Percentiles rank a stretch among this genome's conserved stretches.
Evolutionary conservation across 2,888 invertebrate species (phyloP).

Genomic region (Ophonus ardosiacus): DNA sequence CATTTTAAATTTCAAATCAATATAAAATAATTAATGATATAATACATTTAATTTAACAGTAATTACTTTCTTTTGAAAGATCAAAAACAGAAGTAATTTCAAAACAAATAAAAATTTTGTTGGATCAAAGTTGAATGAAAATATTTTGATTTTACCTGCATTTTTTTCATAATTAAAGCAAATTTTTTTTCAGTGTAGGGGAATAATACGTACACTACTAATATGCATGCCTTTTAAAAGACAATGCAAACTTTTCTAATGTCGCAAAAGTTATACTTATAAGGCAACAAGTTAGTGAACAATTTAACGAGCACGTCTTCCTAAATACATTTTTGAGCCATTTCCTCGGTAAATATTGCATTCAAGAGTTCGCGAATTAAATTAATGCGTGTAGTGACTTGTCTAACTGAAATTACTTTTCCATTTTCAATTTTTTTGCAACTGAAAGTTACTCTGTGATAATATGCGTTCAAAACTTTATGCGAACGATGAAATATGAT

Average conservation of each 20-base stretch:
- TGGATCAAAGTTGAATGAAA: too few species aligned
- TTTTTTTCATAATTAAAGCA: too few species aligned
- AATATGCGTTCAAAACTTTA: slow-evolving; percentile 53
- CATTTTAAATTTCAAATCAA: too few species aligned
- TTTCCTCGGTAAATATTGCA: slow-evolving; percentile 52
- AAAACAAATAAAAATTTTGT: too few species aligned
- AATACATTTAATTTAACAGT: too few species aligned
- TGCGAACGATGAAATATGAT: slow-evolving; percentile 47
- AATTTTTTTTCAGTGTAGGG: too few species aligned
- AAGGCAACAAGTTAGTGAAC: slow-evolving; percentile 3
- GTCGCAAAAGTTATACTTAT: neutral
- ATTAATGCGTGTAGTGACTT: slow-evolving; percentile 58
- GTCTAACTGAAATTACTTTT: slow-evolving; percentile 62
- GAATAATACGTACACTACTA: too few species aligned
- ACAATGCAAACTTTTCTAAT: neutral
- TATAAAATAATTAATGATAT: too few species aligned
- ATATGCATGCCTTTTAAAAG: neutral
- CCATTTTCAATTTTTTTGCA: slow-evolving; percentile 54
- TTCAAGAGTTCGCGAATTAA: slow-evolving; percentile 51
- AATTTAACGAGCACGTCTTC: neutral
- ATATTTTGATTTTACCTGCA: too few species aligned
- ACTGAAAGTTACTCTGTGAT: slow-evolving; percentile 51
- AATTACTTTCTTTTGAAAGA: too few species aligned
- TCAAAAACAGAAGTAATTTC: too few species aligned
- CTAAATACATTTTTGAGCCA: slow-evolving; percentile 55